These are phyloP conservation scores for Callyntrura sp. DNA, from an alignment of 2,888 invertebrate genomes.

Conservation along the genomic window DNA sequence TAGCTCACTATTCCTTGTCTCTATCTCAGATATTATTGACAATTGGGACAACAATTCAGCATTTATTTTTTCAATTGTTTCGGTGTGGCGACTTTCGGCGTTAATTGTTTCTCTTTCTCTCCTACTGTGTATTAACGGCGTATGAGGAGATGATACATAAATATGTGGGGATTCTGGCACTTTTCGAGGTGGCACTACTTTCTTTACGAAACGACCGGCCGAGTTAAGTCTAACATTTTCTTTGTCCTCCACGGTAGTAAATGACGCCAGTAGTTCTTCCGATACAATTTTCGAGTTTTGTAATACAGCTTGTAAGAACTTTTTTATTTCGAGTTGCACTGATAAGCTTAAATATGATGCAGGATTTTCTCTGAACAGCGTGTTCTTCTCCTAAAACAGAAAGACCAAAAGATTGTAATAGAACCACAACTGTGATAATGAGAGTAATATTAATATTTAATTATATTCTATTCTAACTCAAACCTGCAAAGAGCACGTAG, in stretches of 20 bases:
- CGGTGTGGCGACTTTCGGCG: conserved; percentile 20
- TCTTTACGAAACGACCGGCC: not conserved
- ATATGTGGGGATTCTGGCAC: conserved; percentile 70
- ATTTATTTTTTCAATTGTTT: conserved; percentile 58
- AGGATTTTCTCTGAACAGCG: conserved; percentile 66
- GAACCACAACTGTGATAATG: no score
- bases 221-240: not conserved
- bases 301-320: conserved; percentile 65
- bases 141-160: conserved; percentile 65
- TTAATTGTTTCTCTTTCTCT: conserved; percentile 24
- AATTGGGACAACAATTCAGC: conserved; percentile 31
- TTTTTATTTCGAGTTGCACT: conserved; percentile 65
- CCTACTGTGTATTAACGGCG: not conserved
- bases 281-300: conserved; percentile 69
- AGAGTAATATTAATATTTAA: not conserved
- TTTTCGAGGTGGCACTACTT: conserved; percentile 31
- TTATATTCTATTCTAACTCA: not conserved
- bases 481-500: conserved; percentile 48
- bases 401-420: no score
- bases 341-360: conserved; percentile 28
- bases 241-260: not conserved
- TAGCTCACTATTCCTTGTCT: conserved; percentile 55
- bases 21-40: conserved; percentile 45
- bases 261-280: not conserved
- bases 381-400: conserved; percentile 42